Conservation (phyloP, 37 sponge, comb jelly and placozoan species). For the Aphrocallistes beatrix region DNA sequence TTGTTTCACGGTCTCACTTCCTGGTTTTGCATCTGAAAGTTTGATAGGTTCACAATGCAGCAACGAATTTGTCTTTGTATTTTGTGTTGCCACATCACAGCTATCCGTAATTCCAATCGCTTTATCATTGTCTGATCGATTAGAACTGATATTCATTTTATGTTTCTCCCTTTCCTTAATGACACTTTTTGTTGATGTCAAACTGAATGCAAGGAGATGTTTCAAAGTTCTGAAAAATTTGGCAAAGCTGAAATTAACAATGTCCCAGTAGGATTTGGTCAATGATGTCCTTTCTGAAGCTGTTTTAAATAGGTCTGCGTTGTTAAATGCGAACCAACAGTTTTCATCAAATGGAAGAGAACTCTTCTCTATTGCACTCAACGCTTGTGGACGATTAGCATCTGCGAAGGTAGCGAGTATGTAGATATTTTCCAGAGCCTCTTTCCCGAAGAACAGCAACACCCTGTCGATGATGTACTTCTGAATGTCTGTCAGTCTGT, state of each 20-base stretch:
- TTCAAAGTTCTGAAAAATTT: neutral
- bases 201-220: neutral
- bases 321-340: neutral
- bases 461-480: slow-evolving; percentile 2
- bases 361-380: neutral
- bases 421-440: neutral
- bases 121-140: neutral
- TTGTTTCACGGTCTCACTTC: neutral
- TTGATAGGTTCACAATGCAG: neutral
- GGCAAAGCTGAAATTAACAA: neutral
- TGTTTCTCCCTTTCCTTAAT: neutral
- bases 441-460: slow-evolving; percentile 15
- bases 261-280: neutral
- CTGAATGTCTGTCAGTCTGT: slow-evolving; percentile 8
- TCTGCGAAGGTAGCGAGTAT: neutral
- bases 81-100: neutral
- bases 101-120: neutral
- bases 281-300: neutral
- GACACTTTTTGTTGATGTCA: neutral
- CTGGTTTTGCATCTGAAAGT: neutral
- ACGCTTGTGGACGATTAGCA: neutral
- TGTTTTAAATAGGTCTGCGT: neutral
- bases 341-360: neutral
- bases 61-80: neutral
- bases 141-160: neutral